These are phyloP conservation scores for Lissonota sp. DNA, from an alignment of 2,888 invertebrate genomes.

Conservation along the genomic window DNA sequence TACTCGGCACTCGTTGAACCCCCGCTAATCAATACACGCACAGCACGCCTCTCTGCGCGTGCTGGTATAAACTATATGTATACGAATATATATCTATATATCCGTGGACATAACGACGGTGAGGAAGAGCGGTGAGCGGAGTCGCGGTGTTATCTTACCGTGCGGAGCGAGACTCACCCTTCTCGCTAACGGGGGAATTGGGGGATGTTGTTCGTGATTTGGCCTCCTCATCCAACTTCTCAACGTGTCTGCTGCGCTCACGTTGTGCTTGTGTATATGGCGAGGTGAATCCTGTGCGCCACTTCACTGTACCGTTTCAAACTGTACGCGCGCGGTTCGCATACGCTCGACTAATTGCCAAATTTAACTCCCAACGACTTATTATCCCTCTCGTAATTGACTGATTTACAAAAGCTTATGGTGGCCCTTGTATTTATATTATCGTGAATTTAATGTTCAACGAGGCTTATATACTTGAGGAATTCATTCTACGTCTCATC, in stretches of 20 bases:
- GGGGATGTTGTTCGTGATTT: conserved; percentile 39
- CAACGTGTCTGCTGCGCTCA: conserved; percentile 40
- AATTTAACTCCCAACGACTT: conserved; percentile 65
- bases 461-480: background rate
- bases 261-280: conserved; percentile 23
- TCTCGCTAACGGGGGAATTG: conserved; percentile 42
- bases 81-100: conserved; percentile 21
- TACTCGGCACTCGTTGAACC: conserved; percentile 67
- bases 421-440: conserved; percentile 15
- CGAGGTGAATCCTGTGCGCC: conserved; percentile 21
- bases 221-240: conserved; percentile 57
- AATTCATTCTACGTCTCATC: too few species aligned
- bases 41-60: conserved; percentile 63
- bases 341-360: conserved; percentile 69
- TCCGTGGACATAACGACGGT: conserved; percentile 4
- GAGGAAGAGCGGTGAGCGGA: conserved; percentile 15
- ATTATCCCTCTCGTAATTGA: conserved; percentile 60
- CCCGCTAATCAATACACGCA: conserved; percentile 78
- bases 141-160: conserved; percentile 74
- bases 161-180: conserved; percentile 57
- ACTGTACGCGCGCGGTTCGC: conserved; percentile 52
- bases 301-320: conserved; percentile 45
- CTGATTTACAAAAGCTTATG: conserved; percentile 59
- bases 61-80: conserved; percentile 58
- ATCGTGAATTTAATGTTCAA: conserved; percentile 29